A percentile compares a stretch with the other conserved stretches of the same genome.
Evolutionary conservation across 1,140 invertebrate genomes (phyloP).

Genomic region (Thereuonema tuberculata): DNA sequence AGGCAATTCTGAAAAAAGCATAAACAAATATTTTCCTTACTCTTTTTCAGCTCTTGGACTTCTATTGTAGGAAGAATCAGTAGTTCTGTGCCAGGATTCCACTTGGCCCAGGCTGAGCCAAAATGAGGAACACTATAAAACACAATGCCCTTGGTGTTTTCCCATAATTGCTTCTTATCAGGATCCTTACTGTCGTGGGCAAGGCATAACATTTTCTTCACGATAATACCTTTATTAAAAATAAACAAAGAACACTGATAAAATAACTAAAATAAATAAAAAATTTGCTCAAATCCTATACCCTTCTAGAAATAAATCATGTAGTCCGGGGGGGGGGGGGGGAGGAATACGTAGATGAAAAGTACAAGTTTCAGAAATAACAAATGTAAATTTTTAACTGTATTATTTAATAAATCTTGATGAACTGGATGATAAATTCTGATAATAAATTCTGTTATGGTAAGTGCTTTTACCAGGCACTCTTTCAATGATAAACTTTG

Average conservation of each 20-base stretch:
- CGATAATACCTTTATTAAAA: slow-evolving; percentile 44
- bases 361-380: too few relatives aligned
- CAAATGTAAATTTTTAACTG: too few relatives aligned
- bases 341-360: too few relatives aligned
- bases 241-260: neutral
- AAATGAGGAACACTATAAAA: slow-evolving; percentile 68
- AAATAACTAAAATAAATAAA: neutral
- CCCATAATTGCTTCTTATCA: slow-evolving; percentile 34
- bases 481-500: too few relatives aligned
- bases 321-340: too few relatives aligned
- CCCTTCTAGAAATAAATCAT: too few relatives aligned
- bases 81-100: slow-evolving; percentile 34
- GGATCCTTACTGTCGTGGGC: slow-evolving; percentile 35
- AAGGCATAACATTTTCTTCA: slow-evolving; percentile 55
- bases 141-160: slow-evolving; percentile 53
- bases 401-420: too few relatives aligned
- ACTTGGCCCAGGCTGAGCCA: slow-evolving; percentile 52
- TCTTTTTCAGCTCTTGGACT: slow-evolving; percentile 58
- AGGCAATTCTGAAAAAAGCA: too few relatives aligned
- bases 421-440: too few relatives aligned
- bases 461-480: too few relatives aligned
- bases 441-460: too few relatives aligned
- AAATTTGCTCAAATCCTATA: neutral
- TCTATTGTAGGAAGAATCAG: slow-evolving; percentile 62
- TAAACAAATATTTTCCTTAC: too few relatives aligned